Evolutionary conservation across 2,888 invertebrate species (phyloP).

Genomic region (Unio pictorum): DNA sequence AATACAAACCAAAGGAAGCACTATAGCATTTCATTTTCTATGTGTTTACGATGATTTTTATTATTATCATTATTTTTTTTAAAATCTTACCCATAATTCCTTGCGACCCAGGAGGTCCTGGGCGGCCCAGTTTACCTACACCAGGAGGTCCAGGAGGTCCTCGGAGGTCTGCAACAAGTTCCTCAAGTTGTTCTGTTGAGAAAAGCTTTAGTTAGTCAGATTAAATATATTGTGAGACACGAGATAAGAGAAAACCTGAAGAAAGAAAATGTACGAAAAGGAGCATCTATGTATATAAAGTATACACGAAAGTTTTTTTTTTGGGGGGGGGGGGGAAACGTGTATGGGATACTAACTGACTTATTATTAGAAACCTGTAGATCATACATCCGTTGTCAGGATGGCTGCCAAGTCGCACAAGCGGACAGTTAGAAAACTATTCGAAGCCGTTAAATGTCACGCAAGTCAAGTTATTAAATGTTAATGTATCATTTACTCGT

Average conservation of each 20-base stretch:
- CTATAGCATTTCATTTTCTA: neutral
- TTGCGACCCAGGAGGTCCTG: slow-evolving; percentile 75
- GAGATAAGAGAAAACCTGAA: neutral
- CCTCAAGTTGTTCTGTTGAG: slow-evolving; percentile 81
- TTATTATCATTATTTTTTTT: too few species aligned
- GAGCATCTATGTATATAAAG: neutral
- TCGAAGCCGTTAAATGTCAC: too few species aligned
- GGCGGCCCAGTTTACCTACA: slow-evolving; percentile 77
- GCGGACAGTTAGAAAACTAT: too few species aligned
- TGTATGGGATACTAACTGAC: too few species aligned
- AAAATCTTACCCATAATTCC: slow-evolving; percentile 61
- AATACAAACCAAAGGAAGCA: too few species aligned
- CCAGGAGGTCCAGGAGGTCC: slow-evolving; percentile 82
- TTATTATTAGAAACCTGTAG: too few species aligned
- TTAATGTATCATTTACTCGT: too few species aligned
- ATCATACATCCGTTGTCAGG: too few species aligned
- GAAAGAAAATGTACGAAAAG: neutral
- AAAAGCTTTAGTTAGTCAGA: neutral
- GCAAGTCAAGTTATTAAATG: too few species aligned
- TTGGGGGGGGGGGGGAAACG: too few species aligned
- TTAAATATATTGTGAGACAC: neutral
- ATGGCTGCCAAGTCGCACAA: too few species aligned
- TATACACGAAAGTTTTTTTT: too few species aligned
- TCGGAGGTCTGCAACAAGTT: slow-evolving; percentile 77
- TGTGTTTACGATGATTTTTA: neutral